phyloP scores from a whole-genome alignment of 2,888 invertebrate genomes.

The Leptopilina myrica region DNA sequence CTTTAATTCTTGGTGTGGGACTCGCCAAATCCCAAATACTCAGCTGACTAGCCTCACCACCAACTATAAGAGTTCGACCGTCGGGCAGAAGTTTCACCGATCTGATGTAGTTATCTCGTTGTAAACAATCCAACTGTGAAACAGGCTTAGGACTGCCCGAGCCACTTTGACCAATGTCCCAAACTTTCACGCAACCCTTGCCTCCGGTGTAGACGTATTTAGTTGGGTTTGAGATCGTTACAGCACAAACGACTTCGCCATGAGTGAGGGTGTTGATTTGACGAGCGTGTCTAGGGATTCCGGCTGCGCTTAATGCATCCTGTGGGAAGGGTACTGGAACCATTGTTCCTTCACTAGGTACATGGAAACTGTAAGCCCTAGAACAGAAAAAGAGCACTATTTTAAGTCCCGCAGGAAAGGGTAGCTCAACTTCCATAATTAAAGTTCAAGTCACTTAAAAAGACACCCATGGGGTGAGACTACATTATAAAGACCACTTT shows the following conservation, averaged over 20 bases:
- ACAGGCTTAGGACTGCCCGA: constrained; percentile 86
- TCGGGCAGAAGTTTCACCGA: constrained; percentile 96
- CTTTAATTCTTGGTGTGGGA: constrained; percentile 93
- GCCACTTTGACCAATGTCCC: constrained; percentile 94
- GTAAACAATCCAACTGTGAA: constrained; percentile 94
- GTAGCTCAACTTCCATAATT: too few species aligned
- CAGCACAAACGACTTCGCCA: constrained; percentile 98
- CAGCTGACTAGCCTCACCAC: constrained; percentile 95
- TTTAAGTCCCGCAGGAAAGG: too few species aligned
- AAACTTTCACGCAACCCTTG: constrained; percentile 97
- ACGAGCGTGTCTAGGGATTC: constrained; percentile 94
- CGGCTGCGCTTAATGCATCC: constrained; percentile 94
- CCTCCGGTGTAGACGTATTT: constrained; percentile 98
- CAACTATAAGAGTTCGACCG: constrained; percentile 94
- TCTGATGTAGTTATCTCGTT: constrained; percentile 94
- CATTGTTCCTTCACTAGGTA: constrained; percentile 92
- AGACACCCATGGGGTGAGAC: too few species aligned
- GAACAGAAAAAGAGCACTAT: constrained; percentile 68
- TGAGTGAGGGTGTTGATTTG: constrained; percentile 95
- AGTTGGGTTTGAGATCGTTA: constrained; percentile 95
- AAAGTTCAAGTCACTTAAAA: too few species aligned
- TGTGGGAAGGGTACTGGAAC: constrained; percentile 96
- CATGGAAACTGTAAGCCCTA: constrained; percentile 96
- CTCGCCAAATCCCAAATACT: constrained; percentile 97
- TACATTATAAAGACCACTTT: too few species aligned